phyloP scores from a whole-genome alignment of 2,797 vertebrate species.

The Bufotes viridis region DNA sequence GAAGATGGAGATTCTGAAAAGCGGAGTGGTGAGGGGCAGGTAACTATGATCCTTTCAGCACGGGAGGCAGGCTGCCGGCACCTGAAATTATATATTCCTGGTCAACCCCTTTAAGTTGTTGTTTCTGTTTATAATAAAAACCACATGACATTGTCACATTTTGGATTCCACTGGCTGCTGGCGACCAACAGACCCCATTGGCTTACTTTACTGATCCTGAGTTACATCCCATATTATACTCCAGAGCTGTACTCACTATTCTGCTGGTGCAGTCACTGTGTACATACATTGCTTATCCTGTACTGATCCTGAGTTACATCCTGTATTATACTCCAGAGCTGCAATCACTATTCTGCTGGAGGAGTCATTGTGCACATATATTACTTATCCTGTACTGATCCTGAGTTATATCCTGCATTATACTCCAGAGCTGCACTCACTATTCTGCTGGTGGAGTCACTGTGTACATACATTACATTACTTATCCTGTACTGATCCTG shows the following conservation, averaged over 20 bases:
- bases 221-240: neutral
- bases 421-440: neutral
- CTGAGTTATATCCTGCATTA: neutral
- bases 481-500: neutral
- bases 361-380: neutral
- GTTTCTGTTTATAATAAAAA: no score
- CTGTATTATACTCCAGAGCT: neutral
- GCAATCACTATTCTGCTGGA: neutral
- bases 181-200: no score
- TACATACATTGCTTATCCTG: no score
- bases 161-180: no score
- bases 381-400: neutral
- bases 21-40: no score
- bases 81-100: no score
- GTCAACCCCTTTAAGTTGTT: no score
- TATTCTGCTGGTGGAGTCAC: neutral
- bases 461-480: neutral
- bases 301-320: neutral
- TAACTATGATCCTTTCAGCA: no score
- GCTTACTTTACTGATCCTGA: neutral
- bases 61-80: no score
- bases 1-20: no score
- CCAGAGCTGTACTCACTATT: neutral
- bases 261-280: neutral
- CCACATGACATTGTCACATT: no score